phyloP scores from a whole-genome alignment of 2,113 vertebrate species.

The Mesocricetus auratus region DNA sequence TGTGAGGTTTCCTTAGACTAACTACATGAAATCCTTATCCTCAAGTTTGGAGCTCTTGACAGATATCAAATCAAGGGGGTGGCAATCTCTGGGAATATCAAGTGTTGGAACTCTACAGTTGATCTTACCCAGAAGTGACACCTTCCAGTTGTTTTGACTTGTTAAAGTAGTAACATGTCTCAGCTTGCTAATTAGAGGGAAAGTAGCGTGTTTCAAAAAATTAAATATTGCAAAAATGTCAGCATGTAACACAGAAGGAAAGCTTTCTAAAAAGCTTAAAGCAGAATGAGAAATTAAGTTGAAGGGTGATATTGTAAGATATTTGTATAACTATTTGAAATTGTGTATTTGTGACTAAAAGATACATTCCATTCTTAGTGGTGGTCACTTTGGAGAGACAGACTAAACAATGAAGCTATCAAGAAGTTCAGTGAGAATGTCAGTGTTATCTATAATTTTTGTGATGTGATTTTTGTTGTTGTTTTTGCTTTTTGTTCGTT shows the following conservation, averaged over 20 bases:
- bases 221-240: not conserved
- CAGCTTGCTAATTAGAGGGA: conserved; percentile 17
- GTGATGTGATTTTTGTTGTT: not conserved
- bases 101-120: not conserved
- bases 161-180: not conserved
- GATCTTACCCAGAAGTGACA: not conserved
- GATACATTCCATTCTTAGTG: not conserved
- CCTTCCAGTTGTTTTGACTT: conserved; percentile 1
- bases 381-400: not conserved
- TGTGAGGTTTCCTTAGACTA: conserved; percentile 3
- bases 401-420: not conserved
- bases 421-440: not conserved
- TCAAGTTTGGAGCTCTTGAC: not conserved
- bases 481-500: not conserved
- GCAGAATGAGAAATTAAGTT: conserved; percentile 31
- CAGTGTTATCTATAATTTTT: not conserved
- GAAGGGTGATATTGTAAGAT: not conserved
- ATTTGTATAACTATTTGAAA: not conserved
- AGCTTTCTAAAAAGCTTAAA: not conserved
- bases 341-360: not conserved
- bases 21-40: not conserved
- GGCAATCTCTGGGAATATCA: not conserved
- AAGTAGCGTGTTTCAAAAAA: conserved; percentile 1
- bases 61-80: not conserved
- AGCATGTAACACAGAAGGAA: not conserved